Evolutionary conservation across 2,888 invertebrate species (phyloP).

Genomic region (Liodrosophila aerea): DNA sequence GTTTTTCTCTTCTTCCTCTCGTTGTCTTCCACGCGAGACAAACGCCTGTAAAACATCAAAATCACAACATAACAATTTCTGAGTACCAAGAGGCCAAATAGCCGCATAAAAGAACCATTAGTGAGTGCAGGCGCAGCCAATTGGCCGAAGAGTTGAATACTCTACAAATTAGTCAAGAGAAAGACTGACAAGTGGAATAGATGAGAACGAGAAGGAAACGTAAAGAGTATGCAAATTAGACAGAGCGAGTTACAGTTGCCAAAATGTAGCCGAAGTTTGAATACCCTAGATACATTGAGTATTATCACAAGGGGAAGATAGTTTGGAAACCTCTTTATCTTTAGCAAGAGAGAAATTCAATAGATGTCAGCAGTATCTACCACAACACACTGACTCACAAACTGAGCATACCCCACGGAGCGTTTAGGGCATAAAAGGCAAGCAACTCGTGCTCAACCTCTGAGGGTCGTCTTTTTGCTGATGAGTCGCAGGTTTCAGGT

Average conservation of each 20-base stretch:
- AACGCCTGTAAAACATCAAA: constrained; percentile 33
- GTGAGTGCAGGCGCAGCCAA: constrained; percentile 3
- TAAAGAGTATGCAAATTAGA: too few relatives aligned
- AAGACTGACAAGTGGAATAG: too few relatives aligned
- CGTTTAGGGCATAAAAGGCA: too few relatives aligned
- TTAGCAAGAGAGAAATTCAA: too few relatives aligned
- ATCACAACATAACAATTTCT: constrained; percentile 7
- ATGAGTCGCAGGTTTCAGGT: too few relatives aligned
- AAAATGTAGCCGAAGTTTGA: neutral
- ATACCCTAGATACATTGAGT: constrained; percentile 7
- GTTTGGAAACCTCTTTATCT: neutral
- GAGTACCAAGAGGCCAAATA: constrained; percentile 24
- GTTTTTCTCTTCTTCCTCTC: constrained; percentile 19
- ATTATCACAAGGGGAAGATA: too few relatives aligned
- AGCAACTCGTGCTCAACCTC: neutral
- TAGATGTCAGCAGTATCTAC: too few relatives aligned
- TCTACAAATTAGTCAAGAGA: too few relatives aligned
- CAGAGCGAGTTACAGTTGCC: too few relatives aligned
- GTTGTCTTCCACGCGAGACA: constrained; percentile 27
- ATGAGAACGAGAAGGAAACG: too few relatives aligned
- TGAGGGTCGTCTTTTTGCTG: constrained; percentile 11
- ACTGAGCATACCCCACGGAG: neutral
- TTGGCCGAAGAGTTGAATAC: too few relatives aligned
- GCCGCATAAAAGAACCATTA: constrained; percentile 10
- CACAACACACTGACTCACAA: too few relatives aligned